Evolutionary conservation across 2,888 invertebrate species (phyloP).

Genomic region (Galerucella pusilla): DNA sequence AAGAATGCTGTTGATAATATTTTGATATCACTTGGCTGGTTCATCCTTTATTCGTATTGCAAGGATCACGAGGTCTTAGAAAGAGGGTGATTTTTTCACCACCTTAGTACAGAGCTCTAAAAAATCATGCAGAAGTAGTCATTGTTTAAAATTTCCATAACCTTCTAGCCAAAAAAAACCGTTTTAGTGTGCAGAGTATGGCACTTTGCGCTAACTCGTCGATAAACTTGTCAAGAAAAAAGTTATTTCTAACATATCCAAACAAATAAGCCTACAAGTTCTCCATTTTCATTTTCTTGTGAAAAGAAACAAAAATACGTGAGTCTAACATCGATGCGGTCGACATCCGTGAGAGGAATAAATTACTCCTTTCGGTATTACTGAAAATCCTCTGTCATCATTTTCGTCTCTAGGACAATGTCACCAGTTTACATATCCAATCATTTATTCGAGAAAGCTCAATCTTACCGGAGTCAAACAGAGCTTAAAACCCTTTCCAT

Average conservation of each 20-base stretch:
- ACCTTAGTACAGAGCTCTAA: no score
- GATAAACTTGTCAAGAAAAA: neutral
- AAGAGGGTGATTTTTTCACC: no score
- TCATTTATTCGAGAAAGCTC: neutral
- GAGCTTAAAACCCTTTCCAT: neutral
- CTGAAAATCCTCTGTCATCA: neutral
- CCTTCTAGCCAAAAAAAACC: no score
- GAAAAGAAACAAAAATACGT: constrained; percentile 23
- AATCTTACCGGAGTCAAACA: neutral
- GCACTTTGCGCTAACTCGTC: constrained; percentile 3
- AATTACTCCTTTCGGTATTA: constrained; percentile 3
- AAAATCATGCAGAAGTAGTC: no score
- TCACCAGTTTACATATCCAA: neutral
- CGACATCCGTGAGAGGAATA: neutral
- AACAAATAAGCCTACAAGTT: constrained; percentile 17
- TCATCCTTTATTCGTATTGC: no score
- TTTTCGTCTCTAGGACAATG: constrained; percentile 11
- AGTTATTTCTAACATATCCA: constrained; percentile 13
- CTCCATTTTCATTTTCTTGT: constrained; percentile 21
- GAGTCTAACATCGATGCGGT: constrained; percentile 7
- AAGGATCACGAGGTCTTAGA: no score
- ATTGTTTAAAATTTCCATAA: no score
- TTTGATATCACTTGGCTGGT: no score
- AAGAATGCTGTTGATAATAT: no score
- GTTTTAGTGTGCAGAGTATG: neutral